Evolutionary conservation across 2,113 vertebrate species (phyloP), one percentile per base, ranked within the genome.

Genomic region (Bolborhynchus lineola): DNA sequence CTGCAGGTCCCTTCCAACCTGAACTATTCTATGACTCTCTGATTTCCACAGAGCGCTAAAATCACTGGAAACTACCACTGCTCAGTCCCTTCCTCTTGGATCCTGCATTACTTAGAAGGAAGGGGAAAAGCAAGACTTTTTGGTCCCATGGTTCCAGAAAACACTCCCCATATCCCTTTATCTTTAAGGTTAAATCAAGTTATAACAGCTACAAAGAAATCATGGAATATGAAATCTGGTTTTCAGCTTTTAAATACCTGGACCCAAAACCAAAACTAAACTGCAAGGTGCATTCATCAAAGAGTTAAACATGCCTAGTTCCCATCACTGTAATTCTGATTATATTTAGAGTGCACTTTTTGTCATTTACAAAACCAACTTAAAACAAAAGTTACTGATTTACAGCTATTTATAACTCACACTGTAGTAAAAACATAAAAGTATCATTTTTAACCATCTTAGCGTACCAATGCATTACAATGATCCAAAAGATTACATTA

Each of bases 401-500:
- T 46, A 39, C 24, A 80, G 42, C 11, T 71, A 69, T 81, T 55
- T 31, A 62, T 65, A 67, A 90, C 15, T 55, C 12, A 39, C 19
- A n/a, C 46, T 74, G 17, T 12, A 75, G 20, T 49, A 67, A 78
- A 93, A 68, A 55, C 13, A 74, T 7, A 63, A 76, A 67, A 82
- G 10, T 19, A 33, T 10, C 0, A 11, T n/a, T 92, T 92, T 89
- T 81, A 47, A 62, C 26, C 16, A 2, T 64, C 33, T 50, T 11
- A 50, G 26, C 16, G n/a, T 39, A 67, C 10, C 1, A 3, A 67
- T 26, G 9, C 33, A 16, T 78, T 72, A 31, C 0, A 0, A 64
- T 31, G 25, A 53, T 67, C 37, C 17, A 29, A 33, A 42, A 67
- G 15, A 14, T 25, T n/a, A 25, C 11, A 37, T 55, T n/a, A n/a